Evolutionary conservation across 2,797 vertebrate species (phyloP), one percentile per base, ranked within the genome.

Genomic region (Naso thynnoides): DNA sequence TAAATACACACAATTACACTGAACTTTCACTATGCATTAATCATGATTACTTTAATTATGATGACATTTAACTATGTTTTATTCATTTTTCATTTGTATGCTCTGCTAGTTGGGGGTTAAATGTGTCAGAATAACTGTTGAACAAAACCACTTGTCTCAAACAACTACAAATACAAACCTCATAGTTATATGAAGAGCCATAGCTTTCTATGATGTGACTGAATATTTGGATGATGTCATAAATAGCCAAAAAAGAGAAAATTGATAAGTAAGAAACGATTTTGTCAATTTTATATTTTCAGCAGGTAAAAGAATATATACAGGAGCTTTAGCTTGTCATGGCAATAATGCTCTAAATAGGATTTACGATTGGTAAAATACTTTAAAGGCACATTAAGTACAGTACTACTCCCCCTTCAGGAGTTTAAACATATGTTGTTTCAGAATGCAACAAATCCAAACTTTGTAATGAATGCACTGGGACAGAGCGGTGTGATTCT

Each of bases 351-450:
- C 45, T 60, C 33, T 18, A 56, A 57, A 65, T 56, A 47, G 64
- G 21, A 48, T 44, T 61, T 52, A 64, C 62, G 78, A 89, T 81
- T 88, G 78, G 84, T 80, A 62, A 76, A 73, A 86, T 82, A 89
- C 83, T 86, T 91, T 85, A 86, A 94, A 94, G 93, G 93, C 93
- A 93, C 92, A 89, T 94, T 91, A 75, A 91, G 85, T 89, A 92
- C 86, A 93, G 87, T 87, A 90, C 84, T 78, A 75, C 48, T 79
- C 74, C 81, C 76, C 78, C 76, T 84, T 24, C 36, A 67, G 83
- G 78, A 88, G 59, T 70, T 84, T 84, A 60, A 70, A 76, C 73
- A 72, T 73, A 69, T 76, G 45, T 82, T 86, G 50, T 73, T 78
- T 85, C 29, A 82, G 69, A 73, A 86, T 77, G 81, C 66, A 86